phyloP scores from a whole-genome alignment of 2,113 vertebrate species.

The Polypterus senegalus region DNA sequence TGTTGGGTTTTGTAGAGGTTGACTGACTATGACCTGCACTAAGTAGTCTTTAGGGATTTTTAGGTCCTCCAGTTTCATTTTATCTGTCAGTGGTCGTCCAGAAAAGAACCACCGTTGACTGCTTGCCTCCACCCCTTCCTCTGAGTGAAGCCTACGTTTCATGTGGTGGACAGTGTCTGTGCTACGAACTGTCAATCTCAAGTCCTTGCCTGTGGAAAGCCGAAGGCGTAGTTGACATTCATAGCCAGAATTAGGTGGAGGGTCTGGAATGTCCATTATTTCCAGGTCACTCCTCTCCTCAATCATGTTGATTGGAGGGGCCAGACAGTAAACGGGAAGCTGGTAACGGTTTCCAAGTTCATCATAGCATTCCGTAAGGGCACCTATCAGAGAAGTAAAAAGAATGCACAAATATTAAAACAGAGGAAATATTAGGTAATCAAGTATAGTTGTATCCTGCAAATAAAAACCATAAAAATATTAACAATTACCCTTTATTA shows the following conservation, averaged over 20 bases:
- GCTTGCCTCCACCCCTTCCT: constrained; percentile 67
- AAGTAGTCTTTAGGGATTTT: constrained; percentile 97
- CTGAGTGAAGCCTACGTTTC: constrained; percentile 78
- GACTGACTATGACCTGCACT: constrained; percentile 95
- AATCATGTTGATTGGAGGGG: constrained; percentile 93
- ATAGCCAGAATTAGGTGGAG: constrained; percentile 65
- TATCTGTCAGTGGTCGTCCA: constrained; percentile 85
- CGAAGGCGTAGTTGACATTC: constrained; percentile 88
- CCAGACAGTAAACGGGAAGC: constrained; percentile 91
- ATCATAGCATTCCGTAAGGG: constrained; percentile 92
- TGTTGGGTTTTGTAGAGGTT: constrained; percentile 66
- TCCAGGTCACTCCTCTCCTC: constrained; percentile 83
- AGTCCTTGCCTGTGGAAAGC: constrained; percentile 88
- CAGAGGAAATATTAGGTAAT: no score
- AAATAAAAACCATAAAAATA: not conserved
- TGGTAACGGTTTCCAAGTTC: constrained; percentile 95
- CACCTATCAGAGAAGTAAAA: constrained; percentile 46
- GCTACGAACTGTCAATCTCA: constrained; percentile 74
- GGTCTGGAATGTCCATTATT: constrained; percentile 60
- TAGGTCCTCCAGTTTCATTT: constrained; percentile 89
- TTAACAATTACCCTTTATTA: no score
- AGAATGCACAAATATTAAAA: constrained; percentile 3
- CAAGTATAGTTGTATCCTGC: no score
- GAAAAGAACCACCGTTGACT: constrained; percentile 97
- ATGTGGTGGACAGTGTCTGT: constrained; percentile 86